A percentile compares a stretch with the other conserved stretches of the same genome.
These are phyloP conservation scores for Rhabdornis inornatus DNA, from an alignment of 2,113 vertebrate genomes.

Conservation along the genomic window DNA sequence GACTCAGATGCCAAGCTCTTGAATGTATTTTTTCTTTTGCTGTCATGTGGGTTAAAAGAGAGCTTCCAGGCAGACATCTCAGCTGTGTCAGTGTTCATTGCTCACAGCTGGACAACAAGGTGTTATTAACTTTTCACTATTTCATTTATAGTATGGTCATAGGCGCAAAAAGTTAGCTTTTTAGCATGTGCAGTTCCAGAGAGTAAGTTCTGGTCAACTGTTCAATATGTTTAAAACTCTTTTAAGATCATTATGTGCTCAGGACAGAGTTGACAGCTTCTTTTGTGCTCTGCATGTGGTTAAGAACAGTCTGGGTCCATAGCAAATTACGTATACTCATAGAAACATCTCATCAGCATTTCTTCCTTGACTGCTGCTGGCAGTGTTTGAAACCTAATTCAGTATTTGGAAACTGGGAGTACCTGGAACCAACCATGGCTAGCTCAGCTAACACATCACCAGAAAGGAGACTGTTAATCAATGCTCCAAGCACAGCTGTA, in stretches of 20 bases:
- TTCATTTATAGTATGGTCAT: background rate
- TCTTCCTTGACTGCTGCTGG: background rate
- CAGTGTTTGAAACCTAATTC: background rate
- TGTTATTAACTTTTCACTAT: background rate
- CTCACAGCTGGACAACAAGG: background rate
- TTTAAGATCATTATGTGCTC: background rate
- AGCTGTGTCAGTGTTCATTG: background rate
- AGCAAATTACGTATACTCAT: background rate
- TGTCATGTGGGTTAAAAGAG: background rate
- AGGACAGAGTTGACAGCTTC: background rate
- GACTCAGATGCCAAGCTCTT: constrained; percentile 1
- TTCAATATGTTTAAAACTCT: background rate
- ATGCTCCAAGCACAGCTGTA: background rate
- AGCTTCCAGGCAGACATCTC: constrained; percentile 3
- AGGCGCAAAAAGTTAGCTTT: background rate
- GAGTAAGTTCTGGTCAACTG: background rate
- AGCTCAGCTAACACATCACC: background rate
- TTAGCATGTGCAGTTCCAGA: background rate
- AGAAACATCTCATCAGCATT: background rate
- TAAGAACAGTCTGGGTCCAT: background rate
- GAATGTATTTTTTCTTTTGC: background rate
- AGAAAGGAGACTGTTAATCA: background rate
- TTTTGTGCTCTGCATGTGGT: background rate
- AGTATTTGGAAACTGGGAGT: background rate
- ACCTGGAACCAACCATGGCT: background rate